A percentile compares a stretch with the other conserved stretches of the same genome.
These are phyloP conservation scores for Mungos mungo DNA, from an alignment of 2,113 vertebrate genomes.

Conservation along the genomic window DNA sequence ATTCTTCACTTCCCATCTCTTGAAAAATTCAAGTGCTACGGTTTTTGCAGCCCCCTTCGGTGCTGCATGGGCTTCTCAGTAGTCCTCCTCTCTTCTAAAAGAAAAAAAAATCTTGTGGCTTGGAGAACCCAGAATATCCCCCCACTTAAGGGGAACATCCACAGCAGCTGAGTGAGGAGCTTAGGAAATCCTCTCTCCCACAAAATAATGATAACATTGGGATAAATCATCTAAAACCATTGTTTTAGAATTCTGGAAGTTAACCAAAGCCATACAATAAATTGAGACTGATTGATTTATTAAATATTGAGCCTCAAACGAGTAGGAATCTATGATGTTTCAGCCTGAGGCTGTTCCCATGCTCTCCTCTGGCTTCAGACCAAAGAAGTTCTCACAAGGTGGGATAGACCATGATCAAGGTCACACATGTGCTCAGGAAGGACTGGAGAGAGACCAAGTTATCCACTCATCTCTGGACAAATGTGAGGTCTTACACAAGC, in stretches of 20 bases:
- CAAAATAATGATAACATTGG: background rate
- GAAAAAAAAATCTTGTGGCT: background rate
- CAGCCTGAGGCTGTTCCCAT: background rate
- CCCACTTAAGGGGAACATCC: background rate
- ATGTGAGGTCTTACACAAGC: background rate
- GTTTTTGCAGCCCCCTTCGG: background rate
- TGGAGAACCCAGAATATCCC: background rate
- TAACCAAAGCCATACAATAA: background rate
- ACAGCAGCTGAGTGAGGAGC: background rate
- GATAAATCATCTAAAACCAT: background rate
- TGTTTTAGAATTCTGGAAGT: background rate
- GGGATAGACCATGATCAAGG: background rate
- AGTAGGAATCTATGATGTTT: background rate
- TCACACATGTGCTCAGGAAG: background rate
- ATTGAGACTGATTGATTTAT: background rate
- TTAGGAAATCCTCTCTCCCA: background rate
- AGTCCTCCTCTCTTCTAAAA: background rate
- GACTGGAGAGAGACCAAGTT: background rate
- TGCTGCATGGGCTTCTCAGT: background rate
- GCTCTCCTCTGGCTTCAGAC: background rate
- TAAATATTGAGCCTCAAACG: background rate
- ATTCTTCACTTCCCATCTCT: background rate
- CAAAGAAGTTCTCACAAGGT: background rate
- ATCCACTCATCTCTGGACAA: background rate
- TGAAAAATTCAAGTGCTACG: background rate